Evolutionary conservation across 2,113 vertebrate species (phyloP), one percentile per base, ranked within the genome.

Genomic region (Platanista minor): DNA sequence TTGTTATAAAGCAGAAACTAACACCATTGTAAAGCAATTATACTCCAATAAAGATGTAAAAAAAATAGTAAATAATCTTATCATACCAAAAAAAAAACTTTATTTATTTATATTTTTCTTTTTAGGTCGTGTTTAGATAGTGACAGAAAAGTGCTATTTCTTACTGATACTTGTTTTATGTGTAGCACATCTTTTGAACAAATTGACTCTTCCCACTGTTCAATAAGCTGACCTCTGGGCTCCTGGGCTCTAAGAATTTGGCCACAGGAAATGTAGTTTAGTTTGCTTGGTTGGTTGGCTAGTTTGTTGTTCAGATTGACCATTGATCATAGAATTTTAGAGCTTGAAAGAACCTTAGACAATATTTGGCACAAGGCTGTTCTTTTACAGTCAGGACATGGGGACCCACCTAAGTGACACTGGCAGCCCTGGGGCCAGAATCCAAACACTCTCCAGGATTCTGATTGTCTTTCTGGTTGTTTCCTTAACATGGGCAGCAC

Each of bases 21-120:
- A n/a, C n/a, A n/a, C n/a, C n/a, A n/a, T n/a, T n/a, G n/a, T n/a
- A n/a, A n/a, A n/a, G n/a, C n/a, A n/a, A n/a, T n/a, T n/a, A n/a
- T n/a, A n/a, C n/a, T n/a, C n/a, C n/a, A n/a, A n/a, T n/a, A n/a
- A n/a, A n/a, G n/a, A n/a, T n/a, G n/a, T n/a, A n/a, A n/a, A n/a
- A n/a, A n/a, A n/a, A n/a, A n/a, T n/a, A n/a, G n/a, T n/a, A n/a
- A n/a, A n/a, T n/a, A n/a, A n/a, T n/a, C n/a, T n/a, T n/a, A n/a
- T n/a, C n/a, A n/a, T n/a, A n/a, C n/a, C n/a, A n/a, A n/a, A n/a
- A n/a, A n/a, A n/a, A 61, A 91, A 93, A 62, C 31, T 27, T n/a
- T 93, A 41, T 84, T 91, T 69, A 13, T 95, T 49, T n/a, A n/a
- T n/a, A n/a, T n/a, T 83, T 94, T 95, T 96, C 21, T 21, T 75